Conservation (phyloP, 1,140 invertebrate species). For the Argopecten irradians region DNA sequence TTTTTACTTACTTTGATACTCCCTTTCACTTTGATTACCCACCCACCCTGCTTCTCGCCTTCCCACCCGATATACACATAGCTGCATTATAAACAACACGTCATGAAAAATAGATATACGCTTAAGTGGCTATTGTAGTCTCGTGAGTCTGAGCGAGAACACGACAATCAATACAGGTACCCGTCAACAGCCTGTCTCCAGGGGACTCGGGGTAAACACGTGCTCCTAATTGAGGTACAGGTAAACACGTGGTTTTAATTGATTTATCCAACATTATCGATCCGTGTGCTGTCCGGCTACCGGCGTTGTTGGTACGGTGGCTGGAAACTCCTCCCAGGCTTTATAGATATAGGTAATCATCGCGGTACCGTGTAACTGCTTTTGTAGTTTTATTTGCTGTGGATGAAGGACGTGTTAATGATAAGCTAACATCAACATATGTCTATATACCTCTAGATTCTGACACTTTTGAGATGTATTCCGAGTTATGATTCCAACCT, state of each 20-base stretch:
- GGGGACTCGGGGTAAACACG: background rate
- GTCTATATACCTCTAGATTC: too few relatives aligned
- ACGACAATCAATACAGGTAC: background rate
- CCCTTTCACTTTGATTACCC: too few relatives aligned
- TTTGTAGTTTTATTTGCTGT: too few relatives aligned
- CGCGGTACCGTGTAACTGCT: too few relatives aligned
- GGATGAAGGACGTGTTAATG: too few relatives aligned
- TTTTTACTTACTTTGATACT: too few relatives aligned
- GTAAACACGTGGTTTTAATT: slow-evolving; percentile 11
- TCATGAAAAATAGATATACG: background rate
- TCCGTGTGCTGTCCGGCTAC: background rate
- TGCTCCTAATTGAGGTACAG: slow-evolving; percentile 6
- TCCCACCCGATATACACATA: background rate
- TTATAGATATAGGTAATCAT: too few relatives aligned
- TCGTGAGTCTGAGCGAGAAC: background rate
- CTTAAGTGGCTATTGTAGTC: slow-evolving; percentile 3
- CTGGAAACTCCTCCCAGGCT: too few relatives aligned
- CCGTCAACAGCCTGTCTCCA: background rate
- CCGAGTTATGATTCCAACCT: too few relatives aligned
- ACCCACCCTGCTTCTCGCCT: background rate
- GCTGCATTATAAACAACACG: background rate
- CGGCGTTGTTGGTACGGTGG: background rate
- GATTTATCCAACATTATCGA: background rate
- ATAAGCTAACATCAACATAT: too few relatives aligned
- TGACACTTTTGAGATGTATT: too few relatives aligned